phyloP scores from a whole-genome alignment of 2,888 invertebrate genomes.

The Dryobotodes eremita region DNA sequence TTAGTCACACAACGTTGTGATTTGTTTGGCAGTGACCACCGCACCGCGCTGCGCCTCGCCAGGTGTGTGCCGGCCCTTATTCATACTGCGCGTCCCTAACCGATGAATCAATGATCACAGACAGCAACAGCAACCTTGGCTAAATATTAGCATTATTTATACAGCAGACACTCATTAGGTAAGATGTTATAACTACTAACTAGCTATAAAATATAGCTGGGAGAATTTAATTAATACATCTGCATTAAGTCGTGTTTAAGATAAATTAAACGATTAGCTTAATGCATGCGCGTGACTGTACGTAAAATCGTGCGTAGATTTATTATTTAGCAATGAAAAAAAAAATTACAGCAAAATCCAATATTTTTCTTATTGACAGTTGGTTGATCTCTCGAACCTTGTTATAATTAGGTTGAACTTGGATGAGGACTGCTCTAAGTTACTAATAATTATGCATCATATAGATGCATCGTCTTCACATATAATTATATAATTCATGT shows the following conservation, averaged over 20 bases:
- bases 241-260: not conserved
- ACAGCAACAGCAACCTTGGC: conserved; percentile 27
- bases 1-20: too few species aligned
- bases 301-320: not conserved
- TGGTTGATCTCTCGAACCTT: not conserved
- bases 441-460: too few species aligned
- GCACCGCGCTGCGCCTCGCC: too few species aligned
- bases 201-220: conserved; percentile 12
- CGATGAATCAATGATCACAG: conserved; percentile 24
- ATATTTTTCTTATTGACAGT: too few species aligned
- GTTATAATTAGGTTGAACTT: too few species aligned
- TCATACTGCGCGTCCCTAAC: conserved; percentile 15
- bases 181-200: not conserved
- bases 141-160: conserved; percentile 53
- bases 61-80: not conserved
- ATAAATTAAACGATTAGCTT: not conserved
- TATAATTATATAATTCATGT: too few species aligned
- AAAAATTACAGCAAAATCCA: too few species aligned
- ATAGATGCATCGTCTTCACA: too few species aligned
- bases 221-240: conserved; percentile 5
- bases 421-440: too few species aligned
- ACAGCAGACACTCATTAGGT: conserved; percentile 24
- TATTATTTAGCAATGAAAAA: too few species aligned
- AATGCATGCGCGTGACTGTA: conserved; percentile 29
- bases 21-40: too few species aligned